These are phyloP conservation scores for Characodon lateralis DNA, from an alignment of 2,797 vertebrate species.

Conservation along the genomic window DNA sequence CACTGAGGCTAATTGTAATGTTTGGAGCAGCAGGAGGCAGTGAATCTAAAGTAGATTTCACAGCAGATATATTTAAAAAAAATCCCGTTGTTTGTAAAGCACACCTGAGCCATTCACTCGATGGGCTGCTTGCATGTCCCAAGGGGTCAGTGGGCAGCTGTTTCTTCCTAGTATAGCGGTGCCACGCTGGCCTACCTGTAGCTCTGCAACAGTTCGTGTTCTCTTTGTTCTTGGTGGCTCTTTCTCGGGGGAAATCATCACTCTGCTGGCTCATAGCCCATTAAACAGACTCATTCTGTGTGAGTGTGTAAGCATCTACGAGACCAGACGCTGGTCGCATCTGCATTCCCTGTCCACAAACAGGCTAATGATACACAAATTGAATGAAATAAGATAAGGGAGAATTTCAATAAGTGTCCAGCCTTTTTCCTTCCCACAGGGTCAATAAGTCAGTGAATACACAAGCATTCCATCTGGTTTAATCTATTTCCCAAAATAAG, in stretches of 20 bases:
- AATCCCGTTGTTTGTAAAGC: conserved; percentile 48
- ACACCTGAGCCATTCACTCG: conserved; percentile 74
- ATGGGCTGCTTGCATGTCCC: conserved; percentile 51
- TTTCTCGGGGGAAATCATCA: conserved; percentile 71
- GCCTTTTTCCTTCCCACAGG: conserved; percentile 21
- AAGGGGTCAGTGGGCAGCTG: conserved; percentile 71
- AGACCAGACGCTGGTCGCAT: conserved; percentile 25
- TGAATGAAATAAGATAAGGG: conserved; percentile 63
- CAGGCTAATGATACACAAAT: conserved; percentile 70
- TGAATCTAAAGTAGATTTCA: conserved; percentile 48
- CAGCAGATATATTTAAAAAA: conserved; percentile 49
- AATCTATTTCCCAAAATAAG: conserved; percentile 40
- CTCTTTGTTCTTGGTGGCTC: conserved; percentile 54
- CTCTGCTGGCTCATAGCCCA: conserved; percentile 58
- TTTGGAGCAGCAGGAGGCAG: conserved; percentile 56
- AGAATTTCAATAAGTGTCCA: conserved; percentile 46
- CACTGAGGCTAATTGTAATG: conserved; percentile 44
- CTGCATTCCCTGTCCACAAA: conserved; percentile 55
- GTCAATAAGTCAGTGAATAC: conserved; percentile 53
- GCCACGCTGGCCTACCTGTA: conserved; percentile 72
- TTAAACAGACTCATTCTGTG: conserved; percentile 54
- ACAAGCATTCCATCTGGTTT: conserved; percentile 43
- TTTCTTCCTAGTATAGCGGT: conserved; percentile 57
- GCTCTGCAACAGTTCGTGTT: conserved; percentile 63
- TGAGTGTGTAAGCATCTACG: conserved; percentile 24